Conservation (phyloP, 2,888 invertebrate genomes). For the Azorinus chamasolen region DNA sequence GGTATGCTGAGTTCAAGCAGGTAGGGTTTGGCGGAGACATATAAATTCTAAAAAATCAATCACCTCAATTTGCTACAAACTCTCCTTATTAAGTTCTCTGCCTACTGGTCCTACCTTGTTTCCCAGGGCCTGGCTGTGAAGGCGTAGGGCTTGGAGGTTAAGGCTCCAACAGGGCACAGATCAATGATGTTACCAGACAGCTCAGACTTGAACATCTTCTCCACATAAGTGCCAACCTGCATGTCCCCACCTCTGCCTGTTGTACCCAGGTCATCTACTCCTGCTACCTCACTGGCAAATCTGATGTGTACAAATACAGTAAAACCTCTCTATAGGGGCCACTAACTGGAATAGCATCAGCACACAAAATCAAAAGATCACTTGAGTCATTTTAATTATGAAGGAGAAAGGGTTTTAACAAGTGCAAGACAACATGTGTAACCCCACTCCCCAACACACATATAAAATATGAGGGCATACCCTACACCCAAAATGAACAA, state of each 20-base stretch:
- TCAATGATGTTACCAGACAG: slow-evolving; percentile 99
- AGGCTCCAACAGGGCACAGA: slow-evolving; percentile 98
- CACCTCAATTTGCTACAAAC: no score
- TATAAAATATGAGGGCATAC: no score
- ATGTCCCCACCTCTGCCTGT: slow-evolving; percentile 90
- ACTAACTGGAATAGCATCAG: not conserved
- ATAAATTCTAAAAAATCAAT: no score
- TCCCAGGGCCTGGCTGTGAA: slow-evolving; percentile 99
- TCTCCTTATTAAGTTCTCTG: no score
- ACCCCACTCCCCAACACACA: no score
- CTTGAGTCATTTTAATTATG: not conserved
- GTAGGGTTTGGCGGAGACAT: no score
- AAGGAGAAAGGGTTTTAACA: no score
- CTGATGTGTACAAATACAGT: slow-evolving; percentile 73
- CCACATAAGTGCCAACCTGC: slow-evolving; percentile 99
- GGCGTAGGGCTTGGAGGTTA: slow-evolving; percentile 98
- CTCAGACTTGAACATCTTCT: slow-evolving; percentile 98
- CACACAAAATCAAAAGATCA: not conserved
- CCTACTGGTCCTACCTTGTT: slow-evolving; percentile 91
- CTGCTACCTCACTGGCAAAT: slow-evolving; percentile 99
- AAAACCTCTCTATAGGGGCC: not conserved
- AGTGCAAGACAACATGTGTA: no score
- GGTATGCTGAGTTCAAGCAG: no score
- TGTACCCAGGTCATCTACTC: slow-evolving; percentile 96
- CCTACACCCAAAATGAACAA: no score